Percentiles rank a stretch among this genome's conserved stretches.
Evolutionary conservation across 2,797 vertebrate species (phyloP).

Genomic region (Darevskia nairensis): DNA sequence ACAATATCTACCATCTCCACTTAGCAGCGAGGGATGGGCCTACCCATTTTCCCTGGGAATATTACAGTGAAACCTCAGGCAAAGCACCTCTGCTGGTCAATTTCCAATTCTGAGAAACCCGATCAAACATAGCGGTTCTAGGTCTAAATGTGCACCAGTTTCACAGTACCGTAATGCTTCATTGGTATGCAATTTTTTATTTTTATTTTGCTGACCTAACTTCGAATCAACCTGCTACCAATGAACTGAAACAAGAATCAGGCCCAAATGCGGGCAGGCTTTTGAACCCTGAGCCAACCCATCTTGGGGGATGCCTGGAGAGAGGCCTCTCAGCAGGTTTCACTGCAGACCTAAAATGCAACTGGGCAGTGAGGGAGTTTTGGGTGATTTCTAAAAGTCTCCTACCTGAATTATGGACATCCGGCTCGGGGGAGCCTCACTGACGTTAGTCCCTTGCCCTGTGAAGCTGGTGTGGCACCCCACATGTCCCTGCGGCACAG

Average conservation of each 20-base stretch:
- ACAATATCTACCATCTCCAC: conserved; percentile 39
- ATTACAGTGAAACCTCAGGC: conserved; percentile 41
- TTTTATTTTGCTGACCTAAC: background rate
- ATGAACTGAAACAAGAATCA: conserved; percentile 29
- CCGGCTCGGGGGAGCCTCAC: conserved; percentile 96
- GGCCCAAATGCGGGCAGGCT: conserved; percentile 14
- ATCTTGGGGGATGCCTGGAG: conserved; percentile 36
- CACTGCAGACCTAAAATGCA: conserved; percentile 68
- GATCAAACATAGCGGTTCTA: background rate
- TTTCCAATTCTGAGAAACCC: background rate
- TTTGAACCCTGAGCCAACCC: conserved; percentile 31
- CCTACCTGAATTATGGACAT: conserved; percentile 99
- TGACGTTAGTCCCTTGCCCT: conserved; percentile 94
- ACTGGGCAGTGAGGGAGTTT: conserved; percentile 61
- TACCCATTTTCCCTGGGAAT: conserved; percentile 33
- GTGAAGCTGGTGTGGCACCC: conserved; percentile 99
- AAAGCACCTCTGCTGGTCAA: background rate
- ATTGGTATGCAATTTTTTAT: background rate
- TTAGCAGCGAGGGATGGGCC: conserved; percentile 33
- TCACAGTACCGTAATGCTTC: background rate
- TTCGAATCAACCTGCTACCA: conserved; percentile 1
- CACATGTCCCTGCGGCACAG: conserved; percentile 96
- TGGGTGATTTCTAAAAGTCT: conserved; percentile 78
- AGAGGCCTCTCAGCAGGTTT: conserved; percentile 56
- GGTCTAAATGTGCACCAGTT: conserved; percentile 10